Evolutionary conservation across 2,888 invertebrate genomes (phyloP).

Genomic region (Stramonita haemastoma): DNA sequence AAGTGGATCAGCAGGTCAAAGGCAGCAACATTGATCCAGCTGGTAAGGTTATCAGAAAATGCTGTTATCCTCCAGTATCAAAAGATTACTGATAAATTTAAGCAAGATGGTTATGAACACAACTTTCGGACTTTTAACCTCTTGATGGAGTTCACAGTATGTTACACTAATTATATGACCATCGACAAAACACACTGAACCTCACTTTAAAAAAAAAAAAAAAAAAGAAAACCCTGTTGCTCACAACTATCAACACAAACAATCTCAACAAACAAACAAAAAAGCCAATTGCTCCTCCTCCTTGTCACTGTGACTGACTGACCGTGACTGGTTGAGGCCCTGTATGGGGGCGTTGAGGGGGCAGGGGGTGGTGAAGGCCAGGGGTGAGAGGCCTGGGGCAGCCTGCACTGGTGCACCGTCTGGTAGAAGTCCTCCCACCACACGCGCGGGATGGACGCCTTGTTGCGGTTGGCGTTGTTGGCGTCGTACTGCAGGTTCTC

Average conservation of each 20-base stretch:
- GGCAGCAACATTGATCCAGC: too few species aligned
- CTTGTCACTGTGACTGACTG: neutral
- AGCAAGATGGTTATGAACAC: too few species aligned
- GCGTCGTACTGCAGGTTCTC: slow-evolving; percentile 46
- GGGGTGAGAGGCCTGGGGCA: slow-evolving; percentile 50
- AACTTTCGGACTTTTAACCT: too few species aligned
- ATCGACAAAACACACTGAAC: too few species aligned
- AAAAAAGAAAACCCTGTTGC: too few species aligned
- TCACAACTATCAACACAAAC: neutral
- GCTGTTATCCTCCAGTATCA: too few species aligned
- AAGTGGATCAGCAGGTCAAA: too few species aligned
- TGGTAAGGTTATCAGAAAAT: too few species aligned
- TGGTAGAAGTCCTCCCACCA: slow-evolving; percentile 79
- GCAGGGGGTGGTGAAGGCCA: neutral
- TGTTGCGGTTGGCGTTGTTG: slow-evolving; percentile 58
- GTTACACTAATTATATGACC: too few species aligned
- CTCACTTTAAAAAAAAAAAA: too few species aligned
- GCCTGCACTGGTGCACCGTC: slow-evolving; percentile 60
- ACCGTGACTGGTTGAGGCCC: neutral
- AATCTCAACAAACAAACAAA: neutral
- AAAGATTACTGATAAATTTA: too few species aligned
- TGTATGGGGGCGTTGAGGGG: neutral
- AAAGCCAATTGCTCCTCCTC: neutral
- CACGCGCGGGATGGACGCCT: slow-evolving; percentile 69
- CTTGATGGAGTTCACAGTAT: too few species aligned